Evolutionary conservation across 2,113 vertebrate species (phyloP), one percentile per base, ranked within the genome.

Genomic region (Eublepharis macularius): DNA sequence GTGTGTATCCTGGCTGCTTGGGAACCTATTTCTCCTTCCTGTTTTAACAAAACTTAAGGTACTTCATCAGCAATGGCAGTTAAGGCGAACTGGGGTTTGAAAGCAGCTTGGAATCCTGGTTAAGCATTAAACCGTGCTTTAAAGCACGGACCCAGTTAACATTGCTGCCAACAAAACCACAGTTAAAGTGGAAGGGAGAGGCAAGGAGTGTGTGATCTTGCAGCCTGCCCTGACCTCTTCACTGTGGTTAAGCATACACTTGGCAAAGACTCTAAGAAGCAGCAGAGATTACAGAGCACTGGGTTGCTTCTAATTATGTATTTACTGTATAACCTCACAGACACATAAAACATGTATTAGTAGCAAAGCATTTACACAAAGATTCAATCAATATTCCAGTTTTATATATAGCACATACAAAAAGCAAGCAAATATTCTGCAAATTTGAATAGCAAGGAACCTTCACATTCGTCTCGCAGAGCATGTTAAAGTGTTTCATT

Each of bases 291-390:
- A 92, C 32, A 70, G 72, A 88, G 1, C 1, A 45, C 0, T 0
- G 24, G 7, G 57, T 54, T 83, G 82, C 16, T 57, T 36, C 47
- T 77, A 77, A 82, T 60, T 29, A 63, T 19, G 43, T 49, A 83
- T 85, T 51, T 82, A 66, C 16, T 1, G 16, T 29, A 49, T 72
- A 81, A 73, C 81, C 36, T 92, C 68, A 80, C 80, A 29, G 0
- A 9, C 87, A 89, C 90, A 68, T 49, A 69, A 79, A 65, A 1
- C 43, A 60, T 51, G 72, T 77, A 86, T 90, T 92, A 95, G 91
- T 92, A 92, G 92, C 85, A 88, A 94, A 93, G 91, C 90, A 86
- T 87, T 95, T 91, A 92, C 76, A 92, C 92, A 93, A 85, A 91
- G 86, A 86, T 89, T 92, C 43, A 4, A 24, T 45, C 26, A 82